Conservation (phyloP, 2,113 vertebrate species). For the Vombatus ursinus region DNA sequence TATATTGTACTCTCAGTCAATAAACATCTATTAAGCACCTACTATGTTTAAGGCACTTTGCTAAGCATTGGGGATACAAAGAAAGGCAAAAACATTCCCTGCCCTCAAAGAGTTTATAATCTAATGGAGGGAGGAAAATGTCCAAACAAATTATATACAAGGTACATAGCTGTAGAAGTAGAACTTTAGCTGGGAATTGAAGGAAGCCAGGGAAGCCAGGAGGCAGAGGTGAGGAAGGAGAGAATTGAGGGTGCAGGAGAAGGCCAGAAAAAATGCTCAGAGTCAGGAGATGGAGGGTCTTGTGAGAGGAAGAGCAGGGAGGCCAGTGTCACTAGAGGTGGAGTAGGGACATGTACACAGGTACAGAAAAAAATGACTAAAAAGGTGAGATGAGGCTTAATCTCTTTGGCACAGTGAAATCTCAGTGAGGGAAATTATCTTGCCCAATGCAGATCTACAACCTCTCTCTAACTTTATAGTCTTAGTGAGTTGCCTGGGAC, state of each 20-base stretch:
- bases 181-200: neutral
- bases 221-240: neutral
- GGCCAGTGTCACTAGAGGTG: neutral
- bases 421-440: neutral
- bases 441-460: neutral
- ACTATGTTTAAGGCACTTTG: neutral
- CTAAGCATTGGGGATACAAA: neutral
- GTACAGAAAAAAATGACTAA: neutral
- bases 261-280: neutral
- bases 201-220: neutral
- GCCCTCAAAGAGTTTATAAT: neutral
- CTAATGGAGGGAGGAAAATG: neutral
- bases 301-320: neutral
- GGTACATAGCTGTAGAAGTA: neutral
- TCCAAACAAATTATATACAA: neutral
- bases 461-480: neutral
- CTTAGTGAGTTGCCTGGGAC: neutral
- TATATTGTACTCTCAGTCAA: neutral
- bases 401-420: neutral
- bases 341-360: neutral
- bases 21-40: neutral
- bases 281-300: neutral
- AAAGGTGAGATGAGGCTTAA: neutral
- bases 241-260: neutral
- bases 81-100: neutral